Evolutionary conservation across 2,797 vertebrate genomes (phyloP).

Genomic region (Cephalopachus bancanus): DNA sequence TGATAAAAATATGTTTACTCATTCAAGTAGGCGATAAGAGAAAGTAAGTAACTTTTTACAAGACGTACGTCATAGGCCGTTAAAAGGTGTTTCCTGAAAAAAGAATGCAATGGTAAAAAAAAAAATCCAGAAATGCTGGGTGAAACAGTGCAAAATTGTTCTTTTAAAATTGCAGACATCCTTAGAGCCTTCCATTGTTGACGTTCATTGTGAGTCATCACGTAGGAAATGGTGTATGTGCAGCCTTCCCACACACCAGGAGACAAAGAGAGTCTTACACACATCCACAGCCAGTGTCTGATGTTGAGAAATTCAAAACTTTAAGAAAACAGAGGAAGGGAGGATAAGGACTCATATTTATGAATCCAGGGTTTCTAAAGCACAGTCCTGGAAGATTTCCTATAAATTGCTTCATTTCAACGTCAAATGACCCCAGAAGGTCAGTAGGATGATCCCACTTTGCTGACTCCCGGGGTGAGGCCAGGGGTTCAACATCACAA

Average conservation of each 20-base stretch:
- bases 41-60: background rate
- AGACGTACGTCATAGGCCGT: background rate
- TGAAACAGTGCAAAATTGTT: background rate
- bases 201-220: background rate
- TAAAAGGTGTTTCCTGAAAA: slow-evolving; percentile 51
- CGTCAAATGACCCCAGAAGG: background rate
- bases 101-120: background rate
- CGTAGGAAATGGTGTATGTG: background rate
- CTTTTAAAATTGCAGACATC: background rate
- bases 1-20: background rate
- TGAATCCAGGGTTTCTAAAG: background rate
- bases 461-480: background rate
- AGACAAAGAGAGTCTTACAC: background rate
- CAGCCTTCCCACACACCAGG: background rate
- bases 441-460: background rate
- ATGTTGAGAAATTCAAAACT: background rate
- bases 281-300: background rate
- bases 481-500: accelerated
- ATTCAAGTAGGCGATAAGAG: background rate
- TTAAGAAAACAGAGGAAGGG: background rate
- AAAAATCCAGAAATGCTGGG: background rate
- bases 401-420: background rate
- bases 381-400: background rate
- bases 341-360: background rate
- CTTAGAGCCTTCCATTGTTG: background rate